These are phyloP conservation scores for Parazoanthus darwini DNA, from an alignment of 92 coral and sea anemone species.

Conservation along the genomic window DNA sequence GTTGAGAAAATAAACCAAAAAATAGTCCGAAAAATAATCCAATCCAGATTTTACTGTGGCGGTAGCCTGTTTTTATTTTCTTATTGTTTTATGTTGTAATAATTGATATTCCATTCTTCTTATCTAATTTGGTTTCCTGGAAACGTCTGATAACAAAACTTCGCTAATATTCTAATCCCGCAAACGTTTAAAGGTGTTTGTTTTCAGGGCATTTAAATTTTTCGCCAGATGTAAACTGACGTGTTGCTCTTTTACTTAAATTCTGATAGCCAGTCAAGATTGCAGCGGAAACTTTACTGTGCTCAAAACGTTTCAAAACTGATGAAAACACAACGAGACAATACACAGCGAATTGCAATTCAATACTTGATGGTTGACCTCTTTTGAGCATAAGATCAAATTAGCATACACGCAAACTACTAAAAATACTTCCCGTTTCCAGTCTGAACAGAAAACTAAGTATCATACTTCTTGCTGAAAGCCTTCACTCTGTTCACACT, in stretches of 20 bases:
- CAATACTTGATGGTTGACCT: not conserved
- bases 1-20: no score
- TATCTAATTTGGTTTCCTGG: slow-evolving; percentile 10
- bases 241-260: not conserved
- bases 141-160: not conserved
- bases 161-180: not conserved
- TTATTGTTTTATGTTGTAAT: not conserved
- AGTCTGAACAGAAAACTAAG: not conserved
- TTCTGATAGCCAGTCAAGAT: no score
- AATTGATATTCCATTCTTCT: not conserved
- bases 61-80: not conserved
- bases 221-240: not conserved
- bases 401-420: slow-evolving; percentile 5
- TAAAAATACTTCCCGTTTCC: not conserved
- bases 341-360: not conserved
- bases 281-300: not conserved
- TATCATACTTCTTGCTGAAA: not conserved
- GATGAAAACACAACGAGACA: not conserved
- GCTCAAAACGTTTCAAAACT: not conserved
- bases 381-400: not conserved
- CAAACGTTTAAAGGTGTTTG: not conserved
- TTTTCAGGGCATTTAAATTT: not conserved
- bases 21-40: no score
- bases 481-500: not conserved
- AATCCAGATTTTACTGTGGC: no score